Conservation (phyloP, 2,888 invertebrate genomes). For the Habroteleia sp. region DNA sequence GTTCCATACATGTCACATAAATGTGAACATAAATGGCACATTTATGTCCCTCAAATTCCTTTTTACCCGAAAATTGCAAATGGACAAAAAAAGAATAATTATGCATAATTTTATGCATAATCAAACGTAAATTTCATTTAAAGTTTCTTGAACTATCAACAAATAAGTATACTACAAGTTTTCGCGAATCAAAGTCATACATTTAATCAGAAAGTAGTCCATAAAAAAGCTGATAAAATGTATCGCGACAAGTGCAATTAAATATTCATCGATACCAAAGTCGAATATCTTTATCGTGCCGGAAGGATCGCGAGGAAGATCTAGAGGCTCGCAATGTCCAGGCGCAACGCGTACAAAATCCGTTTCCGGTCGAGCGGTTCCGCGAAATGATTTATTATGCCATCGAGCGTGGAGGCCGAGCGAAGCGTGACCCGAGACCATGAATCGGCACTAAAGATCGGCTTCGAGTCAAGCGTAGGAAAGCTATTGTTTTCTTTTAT, state of each 20-base stretch:
- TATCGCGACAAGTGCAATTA: conserved; percentile 37
- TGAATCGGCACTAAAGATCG: conserved; percentile 76
- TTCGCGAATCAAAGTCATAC: no score
- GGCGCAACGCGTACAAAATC: conserved; percentile 70
- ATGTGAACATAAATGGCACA: no score
- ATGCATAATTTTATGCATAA: no score
- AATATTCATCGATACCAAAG: conserved; percentile 41
- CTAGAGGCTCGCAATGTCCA: conserved; percentile 57
- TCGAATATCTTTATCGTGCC: conserved; percentile 31
- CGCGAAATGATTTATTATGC: conserved; percentile 80
- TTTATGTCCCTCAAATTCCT: no score
- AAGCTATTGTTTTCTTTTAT: conserved; percentile 74
- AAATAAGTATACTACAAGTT: no score
- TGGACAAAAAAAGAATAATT: no score
- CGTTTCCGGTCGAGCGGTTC: conserved; percentile 79
- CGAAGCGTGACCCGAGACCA: conserved; percentile 76
- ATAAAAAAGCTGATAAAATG: no score
- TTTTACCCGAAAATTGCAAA: no score
- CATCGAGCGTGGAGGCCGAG: conserved; percentile 72
- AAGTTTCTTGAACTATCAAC: no score
- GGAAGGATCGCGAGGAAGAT: conserved; percentile 59
- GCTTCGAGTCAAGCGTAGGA: conserved; percentile 63
- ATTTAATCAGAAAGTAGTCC: no score
- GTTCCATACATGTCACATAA: no score
- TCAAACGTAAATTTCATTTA: no score